Percentiles rank a stretch among this genome's conserved stretches.
These are phyloP conservation scores for Druon quercuslanigerum DNA, from an alignment of 1,140 invertebrate genomes.

Conservation along the genomic window DNA sequence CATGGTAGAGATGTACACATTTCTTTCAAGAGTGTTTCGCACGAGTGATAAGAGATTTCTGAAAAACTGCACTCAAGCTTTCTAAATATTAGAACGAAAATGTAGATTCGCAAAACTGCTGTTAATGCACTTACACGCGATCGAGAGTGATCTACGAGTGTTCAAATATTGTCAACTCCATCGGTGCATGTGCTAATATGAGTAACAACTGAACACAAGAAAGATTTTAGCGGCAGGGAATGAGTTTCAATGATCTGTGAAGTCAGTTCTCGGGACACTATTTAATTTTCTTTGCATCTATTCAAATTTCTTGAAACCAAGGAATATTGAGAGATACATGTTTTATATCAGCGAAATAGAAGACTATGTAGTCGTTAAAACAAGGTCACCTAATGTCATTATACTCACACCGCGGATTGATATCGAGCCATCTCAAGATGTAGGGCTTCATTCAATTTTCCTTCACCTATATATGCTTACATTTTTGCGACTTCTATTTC, in stretches of 20 bases:
- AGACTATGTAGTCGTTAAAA: conserved; percentile 62
- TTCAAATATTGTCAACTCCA: conserved; percentile 63
- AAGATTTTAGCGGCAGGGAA: conserved; percentile 64
- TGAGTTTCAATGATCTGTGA: conserved; percentile 17
- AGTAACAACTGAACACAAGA: conserved; percentile 69
- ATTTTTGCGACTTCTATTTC: not conserved
- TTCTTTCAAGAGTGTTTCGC: not conserved
- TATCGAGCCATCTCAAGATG: conserved; percentile 50
- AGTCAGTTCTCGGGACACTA: not conserved
- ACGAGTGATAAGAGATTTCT: conserved; percentile 15
- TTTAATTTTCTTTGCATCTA: no score
- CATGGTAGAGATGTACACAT: no score
- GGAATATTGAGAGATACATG: not conserved
- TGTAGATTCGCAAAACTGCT: conserved; percentile 2
- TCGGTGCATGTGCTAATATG: conserved; percentile 66
- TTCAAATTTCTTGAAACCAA: not conserved
- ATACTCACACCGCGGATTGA: conserved; percentile 60
- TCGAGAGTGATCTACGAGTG: conserved; percentile 32
- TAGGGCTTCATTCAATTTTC: conserved; percentile 46
- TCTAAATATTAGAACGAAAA: conserved; percentile 17
- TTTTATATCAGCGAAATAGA: conserved; percentile 3
- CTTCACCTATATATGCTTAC: conserved; percentile 14
- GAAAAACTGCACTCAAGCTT: not conserved
- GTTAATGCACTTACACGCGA: conserved; percentile 5
- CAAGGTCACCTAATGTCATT: conserved; percentile 67